phyloP scores from a whole-genome alignment of 2,888 invertebrate species.

The Tromatobia lineatoria region DNA sequence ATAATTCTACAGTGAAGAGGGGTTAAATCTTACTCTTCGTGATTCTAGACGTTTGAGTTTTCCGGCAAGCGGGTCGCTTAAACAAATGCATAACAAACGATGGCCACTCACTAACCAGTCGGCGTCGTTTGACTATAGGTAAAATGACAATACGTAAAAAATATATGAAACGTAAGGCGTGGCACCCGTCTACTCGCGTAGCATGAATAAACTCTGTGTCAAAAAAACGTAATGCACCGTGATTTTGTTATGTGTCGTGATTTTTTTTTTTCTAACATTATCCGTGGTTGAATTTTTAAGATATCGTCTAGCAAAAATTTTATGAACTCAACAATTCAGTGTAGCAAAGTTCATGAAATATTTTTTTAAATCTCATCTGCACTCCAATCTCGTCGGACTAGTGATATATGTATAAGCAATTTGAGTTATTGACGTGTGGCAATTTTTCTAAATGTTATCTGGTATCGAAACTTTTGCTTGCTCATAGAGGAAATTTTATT shows the following conservation, averaged over 20 bases:
- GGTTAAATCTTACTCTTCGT: slow-evolving; percentile 56
- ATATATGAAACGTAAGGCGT: slow-evolving; percentile 62
- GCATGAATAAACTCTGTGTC: slow-evolving; percentile 59
- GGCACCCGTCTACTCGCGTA: slow-evolving; percentile 62
- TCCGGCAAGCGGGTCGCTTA: slow-evolving; percentile 84
- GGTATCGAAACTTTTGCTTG: not conserved
- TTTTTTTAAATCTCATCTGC: not conserved
- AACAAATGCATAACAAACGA: slow-evolving; percentile 84
- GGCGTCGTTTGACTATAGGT: slow-evolving; percentile 84
- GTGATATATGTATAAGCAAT: not conserved
- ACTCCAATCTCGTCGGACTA: slow-evolving; percentile 9
- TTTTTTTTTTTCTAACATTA: slow-evolving; percentile 44
- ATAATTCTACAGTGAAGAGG: not conserved
- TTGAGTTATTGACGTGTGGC: not conserved
- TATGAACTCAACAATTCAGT: slow-evolving; percentile 29
- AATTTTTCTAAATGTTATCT: not conserved
- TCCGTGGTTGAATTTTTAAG: not conserved
- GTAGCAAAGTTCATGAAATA: slow-evolving; percentile 68
- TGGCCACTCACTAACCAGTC: slow-evolving; percentile 84
- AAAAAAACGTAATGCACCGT: slow-evolving; percentile 52
- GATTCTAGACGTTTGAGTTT: slow-evolving; percentile 85
- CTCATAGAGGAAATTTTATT: too few species aligned
- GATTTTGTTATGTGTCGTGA: slow-evolving; percentile 74
- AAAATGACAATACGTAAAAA: slow-evolving; percentile 69
- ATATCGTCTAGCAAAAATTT: not conserved